A percentile compares a stretch with the other conserved stretches of the same genome.
phyloP scores from a whole-genome alignment of 2,888 invertebrate genomes.

The Zhengitettix transpicula region DNA sequence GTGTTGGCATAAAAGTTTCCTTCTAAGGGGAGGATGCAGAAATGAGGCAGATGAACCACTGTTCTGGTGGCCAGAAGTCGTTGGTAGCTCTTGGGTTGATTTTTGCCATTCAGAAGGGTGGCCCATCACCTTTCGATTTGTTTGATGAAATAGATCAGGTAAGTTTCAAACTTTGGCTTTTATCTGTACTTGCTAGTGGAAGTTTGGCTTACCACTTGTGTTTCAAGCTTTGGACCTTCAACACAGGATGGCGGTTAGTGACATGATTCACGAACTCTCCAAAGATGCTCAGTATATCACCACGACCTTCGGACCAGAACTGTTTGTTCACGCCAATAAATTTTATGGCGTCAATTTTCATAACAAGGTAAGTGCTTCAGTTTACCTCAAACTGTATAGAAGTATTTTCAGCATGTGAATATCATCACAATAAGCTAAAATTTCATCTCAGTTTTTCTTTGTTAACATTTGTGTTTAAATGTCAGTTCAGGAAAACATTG shows the following conservation, averaged over 20 bases:
- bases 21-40: too few species aligned
- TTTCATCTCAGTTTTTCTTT: too few species aligned
- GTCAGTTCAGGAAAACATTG: too few species aligned
- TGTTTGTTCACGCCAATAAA: conserved; percentile 92
- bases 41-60: conserved; percentile 98
- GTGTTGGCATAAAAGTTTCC: conserved; percentile 87
- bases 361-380: conserved; percentile 57
- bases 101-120: conserved; percentile 99
- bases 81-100: conserved; percentile 93
- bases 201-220: not conserved
- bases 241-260: conserved; percentile 93
- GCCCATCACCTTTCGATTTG: conserved; percentile 98
- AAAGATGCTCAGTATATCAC: conserved; percentile 96
- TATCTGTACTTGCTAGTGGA: not conserved
- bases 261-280: conserved; percentile 95
- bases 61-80: conserved; percentile 98
- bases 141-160: conserved; percentile 99
- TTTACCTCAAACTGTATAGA: too few species aligned
- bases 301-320: conserved; percentile 96
- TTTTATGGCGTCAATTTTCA: conserved; percentile 97
- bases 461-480: too few species aligned
- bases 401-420: too few species aligned
- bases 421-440: too few species aligned
- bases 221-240: conserved; percentile 82
- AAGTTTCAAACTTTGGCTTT: conserved; percentile 17